These are phyloP conservation scores for Brachypteracias leptosomus DNA, from an alignment of 2,113 vertebrate genomes.

Conservation along the genomic window DNA sequence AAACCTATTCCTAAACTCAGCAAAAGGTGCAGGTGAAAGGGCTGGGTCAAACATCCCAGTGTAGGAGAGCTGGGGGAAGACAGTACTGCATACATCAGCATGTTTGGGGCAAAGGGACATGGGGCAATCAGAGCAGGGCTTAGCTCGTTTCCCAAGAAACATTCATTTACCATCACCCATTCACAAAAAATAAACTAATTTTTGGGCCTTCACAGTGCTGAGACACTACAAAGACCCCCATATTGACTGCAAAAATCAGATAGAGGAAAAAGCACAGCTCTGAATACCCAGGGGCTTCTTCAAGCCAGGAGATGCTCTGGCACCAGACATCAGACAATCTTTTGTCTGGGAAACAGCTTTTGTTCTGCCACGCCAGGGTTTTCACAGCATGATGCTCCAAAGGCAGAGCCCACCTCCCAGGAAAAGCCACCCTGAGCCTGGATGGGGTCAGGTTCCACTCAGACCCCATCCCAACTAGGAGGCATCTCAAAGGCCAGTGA, in stretches of 20 bases:
- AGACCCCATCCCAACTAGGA: neutral
- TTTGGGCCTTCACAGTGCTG: rapidly evolving
- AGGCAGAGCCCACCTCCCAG: neutral
- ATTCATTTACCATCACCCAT: neutral
- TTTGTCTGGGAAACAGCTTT: neutral
- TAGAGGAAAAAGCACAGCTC: neutral
- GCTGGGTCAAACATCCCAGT: neutral
- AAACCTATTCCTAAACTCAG: neutral
- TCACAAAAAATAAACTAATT: neutral
- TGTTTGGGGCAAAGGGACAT: neutral
- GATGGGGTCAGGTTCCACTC: neutral
- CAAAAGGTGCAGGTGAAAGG: neutral
- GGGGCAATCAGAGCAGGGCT: neutral
- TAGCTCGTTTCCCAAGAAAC: neutral
- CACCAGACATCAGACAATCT: neutral
- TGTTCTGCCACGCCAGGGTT: neutral
- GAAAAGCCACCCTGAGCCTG: neutral
- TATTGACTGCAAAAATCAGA: neutral
- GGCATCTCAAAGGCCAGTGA: neutral
- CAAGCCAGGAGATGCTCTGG: neutral
- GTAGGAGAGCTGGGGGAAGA: neutral
- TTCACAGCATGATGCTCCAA: neutral
- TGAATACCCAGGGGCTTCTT: neutral
- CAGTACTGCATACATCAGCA: rapidly evolving
- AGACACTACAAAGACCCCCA: neutral